Conservation (phyloP, 2,797 vertebrate species). For the Falco novaeseelandiae region DNA sequence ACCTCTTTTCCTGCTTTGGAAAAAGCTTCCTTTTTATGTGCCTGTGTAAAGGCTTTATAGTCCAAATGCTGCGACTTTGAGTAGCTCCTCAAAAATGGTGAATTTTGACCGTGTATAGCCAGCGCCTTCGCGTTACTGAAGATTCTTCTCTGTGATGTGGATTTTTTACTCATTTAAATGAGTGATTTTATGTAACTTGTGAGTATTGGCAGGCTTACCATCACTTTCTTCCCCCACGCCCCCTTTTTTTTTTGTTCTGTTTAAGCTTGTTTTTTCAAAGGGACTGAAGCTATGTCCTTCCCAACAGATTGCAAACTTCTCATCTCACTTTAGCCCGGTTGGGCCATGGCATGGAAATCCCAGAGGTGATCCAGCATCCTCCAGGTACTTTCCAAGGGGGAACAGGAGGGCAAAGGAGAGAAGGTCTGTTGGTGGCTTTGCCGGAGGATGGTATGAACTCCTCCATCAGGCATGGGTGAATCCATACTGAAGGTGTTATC, state of each 20-base stretch:
- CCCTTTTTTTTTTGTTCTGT: not conserved
- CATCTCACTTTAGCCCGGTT: not conserved
- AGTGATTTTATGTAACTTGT: not conserved
- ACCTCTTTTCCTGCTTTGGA: not conserved
- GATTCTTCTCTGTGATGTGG: not conserved
- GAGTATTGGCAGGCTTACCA: not conserved
- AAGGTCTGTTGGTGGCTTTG: not conserved
- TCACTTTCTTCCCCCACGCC: not conserved
- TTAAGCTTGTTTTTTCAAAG: not conserved
- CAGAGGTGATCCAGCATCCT: not conserved
- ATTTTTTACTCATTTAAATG: conserved; percentile 14
- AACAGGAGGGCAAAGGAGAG: not conserved
- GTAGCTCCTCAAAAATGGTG: conserved; percentile 1
- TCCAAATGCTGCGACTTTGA: not conserved
- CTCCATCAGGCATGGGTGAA: accelerated
- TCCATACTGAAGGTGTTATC: not conserved
- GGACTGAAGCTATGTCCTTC: not conserved
- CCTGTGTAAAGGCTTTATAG: not conserved
- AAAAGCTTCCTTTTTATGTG: not conserved
- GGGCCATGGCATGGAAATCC: not conserved
- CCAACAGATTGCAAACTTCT: not conserved
- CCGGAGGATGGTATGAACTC: not conserved
- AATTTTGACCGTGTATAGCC: conserved; percentile 9
- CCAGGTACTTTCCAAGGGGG: not conserved
- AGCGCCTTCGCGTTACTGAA: not conserved